Base-by-base conservation (phyloP, 2,888 invertebrate genomes). In the Hemithea aestivaria region DNA sequence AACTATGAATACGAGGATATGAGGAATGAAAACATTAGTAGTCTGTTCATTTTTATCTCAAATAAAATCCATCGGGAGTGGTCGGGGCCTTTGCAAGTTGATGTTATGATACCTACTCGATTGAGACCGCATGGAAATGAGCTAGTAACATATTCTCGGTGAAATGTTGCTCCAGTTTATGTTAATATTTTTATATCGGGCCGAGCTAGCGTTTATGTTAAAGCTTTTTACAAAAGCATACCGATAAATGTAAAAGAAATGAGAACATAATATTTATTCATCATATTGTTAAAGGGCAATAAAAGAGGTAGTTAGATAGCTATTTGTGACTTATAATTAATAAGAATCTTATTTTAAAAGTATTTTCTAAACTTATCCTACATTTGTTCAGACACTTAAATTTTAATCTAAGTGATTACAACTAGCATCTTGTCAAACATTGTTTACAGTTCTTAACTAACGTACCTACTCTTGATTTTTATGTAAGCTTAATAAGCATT, bases 21-120 rank as follows among this genome's bases (percentile, higher is more conserved):
- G 58, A 63, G 63, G 58, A 66, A 71, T 69, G 66, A 66, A 68
- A 70, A 62, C 66, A 71, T 73, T 71, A 70, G 68, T 60, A 72
- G 66, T 62, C 64, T 53, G 61, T 69, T 58, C 62, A 58, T 66
- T 66, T 68, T 60, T 62, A 67, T 65, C 62, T 57, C 51, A 54
- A 53, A 61, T 53, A 64, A 55, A 69, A 61, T 62, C 62, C 57
- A 57, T 56, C 33, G 61, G 57, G 62, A 53, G 41, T 43, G 50
- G 49, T 48, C 39, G 48, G 49, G 49, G 49, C 48, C 49, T 55
- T 57, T 51, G 53, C 56, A 53, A 49, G 48, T 48, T 48, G 54
- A 56, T 62, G 51, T 51, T 56, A 49, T 56, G 44, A 52, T 48
- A 53, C 35, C 40, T 43, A 35, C 38, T 46, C 47, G 43, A 53